phyloP scores from a whole-genome alignment of 2,113 vertebrate species.

The Peucedramus taeniatus region DNA sequence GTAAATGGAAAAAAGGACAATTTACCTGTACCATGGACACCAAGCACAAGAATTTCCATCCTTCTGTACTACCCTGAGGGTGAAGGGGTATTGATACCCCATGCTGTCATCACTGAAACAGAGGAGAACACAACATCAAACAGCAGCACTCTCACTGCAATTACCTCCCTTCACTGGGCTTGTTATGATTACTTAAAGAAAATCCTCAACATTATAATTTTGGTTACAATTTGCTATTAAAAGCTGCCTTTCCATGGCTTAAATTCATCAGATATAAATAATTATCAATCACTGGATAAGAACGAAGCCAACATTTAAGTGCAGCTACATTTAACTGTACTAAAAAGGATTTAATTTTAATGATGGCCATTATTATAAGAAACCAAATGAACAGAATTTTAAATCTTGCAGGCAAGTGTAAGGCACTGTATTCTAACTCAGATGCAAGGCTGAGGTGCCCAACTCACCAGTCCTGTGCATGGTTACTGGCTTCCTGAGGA shows the following conservation, averaged over 20 bases:
- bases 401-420: neutral
- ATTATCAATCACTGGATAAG: neutral
- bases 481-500: slow-evolving; percentile 97
- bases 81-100: slow-evolving; percentile 99
- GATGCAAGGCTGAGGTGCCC: neutral
- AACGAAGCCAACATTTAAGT: neutral
- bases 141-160: neutral
- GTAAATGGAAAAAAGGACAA: neutral
- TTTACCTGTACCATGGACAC: slow-evolving; percentile 98
- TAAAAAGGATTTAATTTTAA: neutral
- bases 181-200: neutral
- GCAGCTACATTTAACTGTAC: neutral
- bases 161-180: neutral
- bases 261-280: neutral
- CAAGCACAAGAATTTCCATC: slow-evolving; percentile 96
- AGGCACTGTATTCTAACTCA: neutral
- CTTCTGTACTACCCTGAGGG: slow-evolving; percentile 91
- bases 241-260: neutral
- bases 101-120: slow-evolving; percentile 93
- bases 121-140: slow-evolving; percentile 37
- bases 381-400: neutral
- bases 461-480: slow-evolving; percentile 94
- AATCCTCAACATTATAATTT: neutral
- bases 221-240: neutral
- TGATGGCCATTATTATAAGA: neutral